phyloP scores from a whole-genome alignment of 2,113 vertebrate genomes.

The Hypocryptadius cinnamomeus region DNA sequence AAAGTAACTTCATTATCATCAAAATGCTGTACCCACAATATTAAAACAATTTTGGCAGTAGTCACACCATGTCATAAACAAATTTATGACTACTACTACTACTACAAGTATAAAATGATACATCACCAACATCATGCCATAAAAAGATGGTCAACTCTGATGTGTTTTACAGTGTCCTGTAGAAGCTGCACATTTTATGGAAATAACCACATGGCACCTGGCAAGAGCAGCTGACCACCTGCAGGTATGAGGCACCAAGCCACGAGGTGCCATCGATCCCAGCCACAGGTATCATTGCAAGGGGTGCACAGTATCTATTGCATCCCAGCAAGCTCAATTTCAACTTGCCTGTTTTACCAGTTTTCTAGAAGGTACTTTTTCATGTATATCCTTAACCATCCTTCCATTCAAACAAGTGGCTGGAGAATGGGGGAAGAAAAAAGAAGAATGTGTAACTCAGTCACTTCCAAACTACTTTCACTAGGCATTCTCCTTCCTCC shows the following conservation, averaged over 20 bases:
- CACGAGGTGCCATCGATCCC: neutral
- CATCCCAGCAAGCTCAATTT: neutral
- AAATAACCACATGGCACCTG: neutral
- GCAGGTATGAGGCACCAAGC: neutral
- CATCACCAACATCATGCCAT: neutral
- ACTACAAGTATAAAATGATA: neutral
- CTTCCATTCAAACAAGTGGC: neutral
- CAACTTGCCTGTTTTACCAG: neutral
- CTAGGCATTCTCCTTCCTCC: neutral
- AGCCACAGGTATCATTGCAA: neutral
- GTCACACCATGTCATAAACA: neutral
- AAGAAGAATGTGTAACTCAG: neutral
- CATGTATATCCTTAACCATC: neutral
- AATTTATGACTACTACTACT: neutral
- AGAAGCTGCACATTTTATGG: neutral
- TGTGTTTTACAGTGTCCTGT: neutral
- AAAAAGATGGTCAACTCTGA: neutral
- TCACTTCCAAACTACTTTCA: neutral
- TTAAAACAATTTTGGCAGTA: neutral
- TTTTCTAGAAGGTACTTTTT: neutral
- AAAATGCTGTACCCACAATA: neutral
- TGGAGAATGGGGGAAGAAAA: rapidly evolving
- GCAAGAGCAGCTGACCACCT: neutral
- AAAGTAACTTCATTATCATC: neutral
- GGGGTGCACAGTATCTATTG: neutral